Percentiles rank a stretch among this genome's conserved stretches.
Evolutionary conservation across 1,140 invertebrate genomes (phyloP).

Genomic region (Pissodes strobi): DNA sequence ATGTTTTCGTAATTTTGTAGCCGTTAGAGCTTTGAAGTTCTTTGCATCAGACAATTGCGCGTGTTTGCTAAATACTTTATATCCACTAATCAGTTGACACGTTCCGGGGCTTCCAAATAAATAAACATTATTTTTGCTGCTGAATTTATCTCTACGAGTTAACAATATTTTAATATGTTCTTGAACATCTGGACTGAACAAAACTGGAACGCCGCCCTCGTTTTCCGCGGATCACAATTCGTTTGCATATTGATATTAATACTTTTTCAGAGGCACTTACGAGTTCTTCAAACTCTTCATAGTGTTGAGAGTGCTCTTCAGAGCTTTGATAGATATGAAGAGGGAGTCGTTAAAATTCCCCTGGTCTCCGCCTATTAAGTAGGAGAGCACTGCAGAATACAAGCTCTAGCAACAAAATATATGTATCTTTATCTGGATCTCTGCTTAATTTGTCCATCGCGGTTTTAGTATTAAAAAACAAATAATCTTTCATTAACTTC

Average conservation of each 20-base stretch:
- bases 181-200: conserved; percentile 35
- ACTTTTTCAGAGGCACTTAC: conserved; percentile 28
- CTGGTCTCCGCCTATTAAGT: no score
- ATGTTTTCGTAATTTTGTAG: conserved; percentile 49
- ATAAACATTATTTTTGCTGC: conserved; percentile 25
- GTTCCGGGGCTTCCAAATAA: conserved; percentile 41
- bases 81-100: conserved; percentile 36
- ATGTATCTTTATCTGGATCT: no score
- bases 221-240: conserved; percentile 37
- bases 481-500: no score
- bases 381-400: no score
- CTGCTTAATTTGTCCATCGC: no score
- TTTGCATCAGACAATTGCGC: conserved; percentile 42
- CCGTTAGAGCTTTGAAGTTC: conserved; percentile 42
- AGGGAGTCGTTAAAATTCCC: no score
- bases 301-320: no score
- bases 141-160: conserved; percentile 18
- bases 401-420: no score
- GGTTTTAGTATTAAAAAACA: no score
- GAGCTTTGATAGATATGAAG: no score
- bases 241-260: conserved; percentile 35
- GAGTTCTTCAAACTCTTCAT: conserved; percentile 37
- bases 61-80: conserved; percentile 46
- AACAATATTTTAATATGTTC: conserved; percentile 31
- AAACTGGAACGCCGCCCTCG: conserved; percentile 36